Conservation (phyloP, 2,888 invertebrate genomes). For the Drosophila neotestacea region DNA sequence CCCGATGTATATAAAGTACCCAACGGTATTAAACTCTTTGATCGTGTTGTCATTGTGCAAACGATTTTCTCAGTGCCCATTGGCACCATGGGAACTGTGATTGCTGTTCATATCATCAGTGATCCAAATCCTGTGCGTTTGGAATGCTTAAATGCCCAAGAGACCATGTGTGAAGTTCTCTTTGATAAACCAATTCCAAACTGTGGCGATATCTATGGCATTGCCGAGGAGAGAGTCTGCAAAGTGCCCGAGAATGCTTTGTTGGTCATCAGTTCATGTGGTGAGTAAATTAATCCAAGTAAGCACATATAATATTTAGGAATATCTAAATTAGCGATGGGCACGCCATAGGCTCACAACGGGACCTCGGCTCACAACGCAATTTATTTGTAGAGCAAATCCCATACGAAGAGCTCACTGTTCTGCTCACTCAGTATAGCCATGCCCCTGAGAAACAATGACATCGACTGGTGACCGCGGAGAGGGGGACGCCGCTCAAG, state of each 20-base stretch:
- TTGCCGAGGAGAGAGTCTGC: conserved; percentile 80
- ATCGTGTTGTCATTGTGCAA: conserved; percentile 93
- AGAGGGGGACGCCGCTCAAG: too few relatives aligned
- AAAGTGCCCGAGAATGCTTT: conserved; percentile 86
- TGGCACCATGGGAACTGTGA: conserved; percentile 93
- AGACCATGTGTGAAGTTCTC: conserved; percentile 90
- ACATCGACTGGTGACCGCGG: too few relatives aligned
- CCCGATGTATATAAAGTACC: conserved; percentile 83
- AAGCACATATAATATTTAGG: too few relatives aligned
- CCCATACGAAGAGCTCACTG: too few relatives aligned
- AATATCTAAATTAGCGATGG: too few relatives aligned
- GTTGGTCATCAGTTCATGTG: conserved; percentile 68
- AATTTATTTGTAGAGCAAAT: too few relatives aligned
- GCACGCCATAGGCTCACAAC: too few relatives aligned
- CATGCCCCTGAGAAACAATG: too few relatives aligned
- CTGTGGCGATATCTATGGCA: conserved; percentile 84
- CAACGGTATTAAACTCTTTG: conserved; percentile 87
- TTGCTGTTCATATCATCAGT: conserved; percentile 87
- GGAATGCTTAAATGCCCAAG: conserved; percentile 86
- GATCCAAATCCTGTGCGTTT: conserved; percentile 85
- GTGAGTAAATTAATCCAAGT: conserved; percentile 39
- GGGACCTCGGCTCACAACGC: too few relatives aligned
- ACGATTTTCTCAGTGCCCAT: conserved; percentile 91
- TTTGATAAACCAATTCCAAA: conserved; percentile 92
- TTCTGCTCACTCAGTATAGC: too few relatives aligned